Evolutionary conservation across 1,140 invertebrate genomes (phyloP), one percentile per base, ranked within the genome.

Genomic region (Hesperophylax magnus): DNA sequence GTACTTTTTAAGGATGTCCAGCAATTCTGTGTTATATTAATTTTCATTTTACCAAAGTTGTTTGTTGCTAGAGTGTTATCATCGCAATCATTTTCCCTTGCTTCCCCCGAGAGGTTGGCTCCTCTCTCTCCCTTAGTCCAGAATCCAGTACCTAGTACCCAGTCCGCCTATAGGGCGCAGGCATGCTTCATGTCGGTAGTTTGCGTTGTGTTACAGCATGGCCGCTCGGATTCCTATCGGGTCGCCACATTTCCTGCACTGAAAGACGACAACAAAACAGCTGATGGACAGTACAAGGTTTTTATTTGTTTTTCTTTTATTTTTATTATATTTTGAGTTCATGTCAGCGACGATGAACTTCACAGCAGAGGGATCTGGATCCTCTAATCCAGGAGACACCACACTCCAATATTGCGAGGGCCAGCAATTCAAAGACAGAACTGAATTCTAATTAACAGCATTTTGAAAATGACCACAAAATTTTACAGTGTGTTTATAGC

Each of bases 181-280:
- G 84, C 80, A 84, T 82, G 81, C 80, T 83, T 81, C 89, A 90
- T 39, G 89, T 88, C 86, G 87, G 87, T 90, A 90, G 89, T 84
- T 75, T 81, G 69, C 72, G 79, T 90, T 90, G 87, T 90, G 86
- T 90, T 94, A 85, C 94, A 97, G 96, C 95, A 96, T 93, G 96
- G 95, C 90, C 95, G 96, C 87, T 93, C 96, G 88, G 96, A 98
- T 91, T 98, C 97, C 86, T 98, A 98, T 92, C 94, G 97, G 89
- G 95, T 96, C 88, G 97, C 97, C 84, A 97, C 97, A 85, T 94
- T 96, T 90, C 94, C 95, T 84, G 92, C 94, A 88, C 92, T 96
- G 89, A 95, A 94, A 91, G 96, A 98, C 89, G 97, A 98, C 93
- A 97, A 97, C 93, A 95, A 94, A 92, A 97, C 96, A 83, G 95